Evolutionary conservation across 1,140 invertebrate genomes (phyloP), one percentile per base, ranked within the genome.

Genomic region (Cecropterus lyciades): DNA sequence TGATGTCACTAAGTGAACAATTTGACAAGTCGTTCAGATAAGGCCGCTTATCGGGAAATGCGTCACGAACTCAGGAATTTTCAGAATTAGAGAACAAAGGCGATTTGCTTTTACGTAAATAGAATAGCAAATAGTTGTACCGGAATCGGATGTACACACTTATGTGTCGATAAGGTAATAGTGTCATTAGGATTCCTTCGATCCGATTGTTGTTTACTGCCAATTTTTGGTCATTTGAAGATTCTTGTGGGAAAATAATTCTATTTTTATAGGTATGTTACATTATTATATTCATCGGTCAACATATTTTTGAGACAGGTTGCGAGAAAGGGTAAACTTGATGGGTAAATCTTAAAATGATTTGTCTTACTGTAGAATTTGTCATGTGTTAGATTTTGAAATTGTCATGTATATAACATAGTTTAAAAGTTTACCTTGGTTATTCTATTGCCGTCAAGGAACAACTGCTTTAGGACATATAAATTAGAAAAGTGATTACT

Each of bases 391-490:
- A n/a, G n/a, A n/a, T n/a, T n/a, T n/a, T n/a, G n/a, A n/a, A n/a
- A n/a, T n/a, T n/a, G n/a, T n/a, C n/a, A n/a, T n/a, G n/a, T n/a
- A n/a, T n/a, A n/a, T n/a, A n/a, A n/a, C n/a, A n/a, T n/a, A n/a
- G n/a, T n/a, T n/a, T n/a, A n/a, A n/a, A 93, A 89, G 73, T 97
- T 94, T 10, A 98, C 93, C 69, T 90, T 92, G 37, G 94, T 93
- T 66, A 98, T 94, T 76, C 93, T 92, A 85, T 98, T 98, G 63
- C 95, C 93, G 80, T 97, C 96, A 24, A 97, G 86, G 72, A 95
- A 95, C 52, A 97, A 91, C 77, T 96, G 95, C 70, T 94, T 95
- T 30, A 98, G 84, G n/a, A 95, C 95, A 72, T 94, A 95, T 49
- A 97, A 93, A 13, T 97, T 97, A 24, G 94, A 92, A 70, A 97